A percentile compares a stretch with the other conserved stretches of the same genome.
phyloP scores from a whole-genome alignment of 2,888 invertebrate species.

The Oligia strigilis region DNA sequence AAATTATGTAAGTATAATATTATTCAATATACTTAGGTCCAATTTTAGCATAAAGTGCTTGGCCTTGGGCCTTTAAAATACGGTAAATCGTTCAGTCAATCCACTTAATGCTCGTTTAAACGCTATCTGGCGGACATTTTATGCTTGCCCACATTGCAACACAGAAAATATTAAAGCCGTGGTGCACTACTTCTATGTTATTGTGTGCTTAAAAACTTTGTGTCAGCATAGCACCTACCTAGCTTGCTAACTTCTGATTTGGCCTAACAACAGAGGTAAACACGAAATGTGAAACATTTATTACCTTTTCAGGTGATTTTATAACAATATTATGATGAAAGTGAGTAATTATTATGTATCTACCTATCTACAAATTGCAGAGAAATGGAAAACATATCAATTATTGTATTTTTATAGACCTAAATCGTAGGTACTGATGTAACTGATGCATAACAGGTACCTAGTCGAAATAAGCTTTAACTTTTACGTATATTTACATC shows the following conservation, averaged over 20 bases:
- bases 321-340: neutral
- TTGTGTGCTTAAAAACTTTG: constrained; percentile 16
- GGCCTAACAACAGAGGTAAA: constrained; percentile 10
- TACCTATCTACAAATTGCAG: constrained; percentile 16
- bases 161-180: neutral
- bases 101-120: neutral
- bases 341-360: constrained; percentile 13
- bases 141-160: constrained; percentile 1
- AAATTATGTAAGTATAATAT: neutral
- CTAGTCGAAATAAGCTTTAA: constrained; percentile 23
- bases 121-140: neutral
- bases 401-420: constrained; percentile 1
- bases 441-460: constrained; percentile 2
- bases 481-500: constrained; percentile 50
- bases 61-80: neutral
- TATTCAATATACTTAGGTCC: neutral
- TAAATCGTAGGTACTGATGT: constrained; percentile 7
- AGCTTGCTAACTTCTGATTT: constrained; percentile 7
- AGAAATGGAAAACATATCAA: constrained; percentile 8
- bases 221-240: neutral
- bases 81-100: constrained; percentile 2
- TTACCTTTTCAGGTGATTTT: constrained; percentile 3
- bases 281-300: constrained; percentile 10
- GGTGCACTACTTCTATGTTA: neutral
- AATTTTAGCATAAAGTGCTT: neutral